A percentile compares a stretch with the other conserved stretches of the same genome.
Conservation (phyloP, 1,140 invertebrate species). For the Calliphora vicina region DNA sequence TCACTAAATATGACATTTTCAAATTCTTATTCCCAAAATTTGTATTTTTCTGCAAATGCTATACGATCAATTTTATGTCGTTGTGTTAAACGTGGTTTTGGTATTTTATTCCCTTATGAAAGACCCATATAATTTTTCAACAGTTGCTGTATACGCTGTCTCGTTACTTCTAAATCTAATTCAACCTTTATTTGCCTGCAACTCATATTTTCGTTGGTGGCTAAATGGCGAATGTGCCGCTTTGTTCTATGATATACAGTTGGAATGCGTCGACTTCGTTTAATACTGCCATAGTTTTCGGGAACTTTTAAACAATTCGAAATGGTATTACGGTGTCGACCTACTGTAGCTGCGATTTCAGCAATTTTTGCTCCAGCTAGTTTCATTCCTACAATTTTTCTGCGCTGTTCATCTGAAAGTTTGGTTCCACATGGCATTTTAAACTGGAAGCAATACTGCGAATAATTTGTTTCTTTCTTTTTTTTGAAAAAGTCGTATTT, state of each 20-base stretch:
- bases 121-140: neutral
- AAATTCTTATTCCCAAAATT: conserved; percentile 30
- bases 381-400: neutral
- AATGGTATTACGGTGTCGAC: conserved; percentile 33
- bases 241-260: neutral
- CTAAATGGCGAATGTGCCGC: neutral
- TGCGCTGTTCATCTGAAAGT: neutral
- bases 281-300: neutral
- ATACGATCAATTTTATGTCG: conserved; percentile 7
- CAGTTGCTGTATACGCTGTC: conserved; percentile 3
- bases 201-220: neutral
- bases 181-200: neutral
- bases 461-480: too few relatives aligned
- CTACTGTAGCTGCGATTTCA: conserved; percentile 16
- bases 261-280: neutral
- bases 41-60: conserved; percentile 30
- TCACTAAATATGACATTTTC: conserved; percentile 30
- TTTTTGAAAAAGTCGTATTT: too few relatives aligned
- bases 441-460: neutral
- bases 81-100: neutral
- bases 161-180: neutral
- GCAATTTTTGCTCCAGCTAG: neutral
- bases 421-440: conserved; percentile 6
- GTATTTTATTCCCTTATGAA: neutral
- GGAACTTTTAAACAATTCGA: conserved; percentile 33